These are phyloP conservation scores for Prenolepis imparis DNA, from an alignment of 2,888 invertebrate species.

Conservation along the genomic window DNA sequence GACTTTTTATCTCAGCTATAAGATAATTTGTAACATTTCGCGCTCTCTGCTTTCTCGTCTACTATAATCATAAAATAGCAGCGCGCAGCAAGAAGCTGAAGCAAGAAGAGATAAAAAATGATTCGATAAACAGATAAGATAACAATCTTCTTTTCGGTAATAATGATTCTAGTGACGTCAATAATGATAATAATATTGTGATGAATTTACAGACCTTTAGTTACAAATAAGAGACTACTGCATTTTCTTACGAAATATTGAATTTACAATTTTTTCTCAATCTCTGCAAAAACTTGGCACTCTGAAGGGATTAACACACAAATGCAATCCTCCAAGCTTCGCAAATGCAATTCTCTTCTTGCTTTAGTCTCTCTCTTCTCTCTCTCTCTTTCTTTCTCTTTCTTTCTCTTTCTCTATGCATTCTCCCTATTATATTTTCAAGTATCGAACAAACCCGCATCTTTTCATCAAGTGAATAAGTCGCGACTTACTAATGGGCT, in stretches of 20 bases:
- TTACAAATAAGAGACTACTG: constrained; percentile 4
- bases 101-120: background rate
- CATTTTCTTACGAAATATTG: constrained; percentile 14
- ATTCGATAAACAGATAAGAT: background rate
- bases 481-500: constrained; percentile 15
- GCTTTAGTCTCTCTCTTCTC: background rate
- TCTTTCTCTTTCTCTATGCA: background rate
- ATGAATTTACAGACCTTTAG: background rate
- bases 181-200: background rate
- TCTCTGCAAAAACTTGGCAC: background rate
- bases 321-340: background rate
- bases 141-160: background rate
- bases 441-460: constrained; percentile 33
- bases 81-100: background rate
- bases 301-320: constrained; percentile 2
- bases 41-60: background rate
- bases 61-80: background rate
- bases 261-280: background rate
- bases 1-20: background rate
- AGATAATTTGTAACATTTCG: background rate
- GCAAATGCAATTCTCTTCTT: background rate
- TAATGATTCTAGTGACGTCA: background rate
- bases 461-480: constrained; percentile 20
- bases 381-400: background rate
- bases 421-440: constrained; percentile 33